phyloP scores from a whole-genome alignment of 2,113 vertebrate species.

The Brienomyrus brachyistius region DNA sequence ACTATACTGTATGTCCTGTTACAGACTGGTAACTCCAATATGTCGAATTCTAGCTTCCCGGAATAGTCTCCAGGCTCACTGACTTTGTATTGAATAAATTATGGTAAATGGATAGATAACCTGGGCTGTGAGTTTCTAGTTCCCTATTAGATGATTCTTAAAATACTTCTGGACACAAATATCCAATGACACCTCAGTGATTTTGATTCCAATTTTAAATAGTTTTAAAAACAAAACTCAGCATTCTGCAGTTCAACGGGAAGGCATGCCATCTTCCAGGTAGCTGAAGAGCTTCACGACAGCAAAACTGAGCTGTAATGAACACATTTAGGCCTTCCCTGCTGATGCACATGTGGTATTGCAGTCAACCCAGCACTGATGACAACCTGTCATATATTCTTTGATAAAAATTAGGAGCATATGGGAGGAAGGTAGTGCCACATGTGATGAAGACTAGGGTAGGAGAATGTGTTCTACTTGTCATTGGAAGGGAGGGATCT shows the following conservation, averaged over 20 bases:
- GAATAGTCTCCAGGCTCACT: not conserved
- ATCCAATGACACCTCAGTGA: not conserved
- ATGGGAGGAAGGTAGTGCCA: not conserved
- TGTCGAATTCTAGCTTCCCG: not conserved
- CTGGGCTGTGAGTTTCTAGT: not conserved
- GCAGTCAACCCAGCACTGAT: not conserved
- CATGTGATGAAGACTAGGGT: not conserved
- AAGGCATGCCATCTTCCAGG: not conserved
- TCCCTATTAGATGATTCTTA: not conserved
- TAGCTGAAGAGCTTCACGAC: not conserved
- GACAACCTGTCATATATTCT: not conserved
- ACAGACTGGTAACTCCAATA: not conserved
- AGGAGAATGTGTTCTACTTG: not conserved
- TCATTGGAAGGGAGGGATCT: not conserved
- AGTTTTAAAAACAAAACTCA: not conserved
- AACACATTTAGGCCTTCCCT: not conserved
- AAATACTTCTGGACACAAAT: not conserved
- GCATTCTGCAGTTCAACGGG: not conserved
- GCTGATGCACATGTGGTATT: not conserved
- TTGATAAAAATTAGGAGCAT: not conserved
- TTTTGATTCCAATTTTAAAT: not conserved
- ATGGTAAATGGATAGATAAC: not conserved
- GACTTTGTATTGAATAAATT: not conserved
- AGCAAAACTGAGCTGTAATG: not conserved
- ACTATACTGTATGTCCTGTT: not conserved